Evolutionary conservation across 2,113 vertebrate genomes (phyloP), one percentile per base, ranked within the genome.

Genomic region (Pteropus alecto): DNA sequence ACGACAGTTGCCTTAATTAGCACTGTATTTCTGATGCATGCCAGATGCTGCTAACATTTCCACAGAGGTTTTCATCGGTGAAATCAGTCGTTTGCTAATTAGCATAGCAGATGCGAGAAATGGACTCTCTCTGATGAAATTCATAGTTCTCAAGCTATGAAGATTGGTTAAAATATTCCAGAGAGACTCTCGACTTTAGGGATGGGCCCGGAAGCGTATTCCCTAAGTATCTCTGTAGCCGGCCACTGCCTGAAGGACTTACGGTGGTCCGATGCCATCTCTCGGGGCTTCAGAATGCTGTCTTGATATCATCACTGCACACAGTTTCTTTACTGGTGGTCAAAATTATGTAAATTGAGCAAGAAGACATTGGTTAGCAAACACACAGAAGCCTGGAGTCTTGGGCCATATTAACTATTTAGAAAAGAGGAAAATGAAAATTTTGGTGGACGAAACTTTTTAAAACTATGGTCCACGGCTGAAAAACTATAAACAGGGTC

Each of bases 11-110:
- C 94, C 46, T 90, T 51, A 24, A 83, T 96, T 90, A 78, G 38
- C 76, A 54, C 90, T 28, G 7, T 54, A 56, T 41, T 94, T 92
- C 81, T 90, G 63, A 95, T 65, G 87, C 87, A 65, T 78, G 85
- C 60, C 81, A 92, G 93, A 94, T 71, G 90, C 87, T 95, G 24
- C 90, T 94, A 96, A 94, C 94, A 94, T 88, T 92, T 93, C 70
- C 3, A 1, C 63, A 43, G 46, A 94, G 90, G 76, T 83, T 94
- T 97, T 83, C 30, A 26, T 43, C 94, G 94, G 93, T 48, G 58
- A 96, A 89, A 89, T 73, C 63, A 93, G 77, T 83, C 77, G 43
- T 90, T 82, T 92, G 84, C 93, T 93, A 76, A 56, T 96, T 54
- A 76, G 76, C 41, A 74, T 70, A 87, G n/a, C 38, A 88, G 97